Evolutionary conservation across 1,140 invertebrate species (phyloP).

Genomic region (Matsumurasca onukii): DNA sequence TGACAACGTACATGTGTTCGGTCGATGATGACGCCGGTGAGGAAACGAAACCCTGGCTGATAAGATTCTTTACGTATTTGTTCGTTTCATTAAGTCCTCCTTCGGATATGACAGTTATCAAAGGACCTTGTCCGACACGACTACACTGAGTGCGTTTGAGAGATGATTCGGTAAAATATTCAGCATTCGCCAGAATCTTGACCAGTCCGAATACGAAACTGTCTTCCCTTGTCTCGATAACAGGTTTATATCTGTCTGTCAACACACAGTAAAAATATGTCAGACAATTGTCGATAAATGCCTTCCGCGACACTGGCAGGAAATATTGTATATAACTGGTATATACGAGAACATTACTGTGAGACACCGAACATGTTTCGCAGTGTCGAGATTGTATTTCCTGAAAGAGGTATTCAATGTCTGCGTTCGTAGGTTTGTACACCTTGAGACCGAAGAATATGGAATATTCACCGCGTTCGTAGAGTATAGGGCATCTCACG

Average conservation of each 20-base stretch:
- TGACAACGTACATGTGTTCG: not conserved
- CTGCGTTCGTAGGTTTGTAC: too few relatives aligned
- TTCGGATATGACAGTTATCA: not conserved
- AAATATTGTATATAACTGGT: constrained; percentile 6
- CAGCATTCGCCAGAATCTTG: not conserved
- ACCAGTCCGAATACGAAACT: not conserved
- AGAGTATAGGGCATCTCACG: not conserved
- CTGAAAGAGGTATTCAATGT: too few relatives aligned
- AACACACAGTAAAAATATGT: constrained; percentile 10
- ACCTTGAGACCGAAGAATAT: too few relatives aligned
- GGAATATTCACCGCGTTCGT: too few relatives aligned
- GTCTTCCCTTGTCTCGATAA: constrained; percentile 8
- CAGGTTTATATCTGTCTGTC: constrained; percentile 6
- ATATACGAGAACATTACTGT: not conserved
- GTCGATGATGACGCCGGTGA: not conserved
- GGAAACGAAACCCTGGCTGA: not conserved
- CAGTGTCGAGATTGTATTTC: not conserved
- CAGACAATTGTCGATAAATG: constrained; percentile 2
- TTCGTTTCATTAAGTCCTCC: constrained; percentile 2
- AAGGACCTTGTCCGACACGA: not conserved
- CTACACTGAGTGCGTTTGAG: not conserved
- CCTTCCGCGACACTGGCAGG: not conserved
- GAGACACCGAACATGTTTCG: not conserved
- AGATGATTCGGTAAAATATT: constrained; percentile 12
- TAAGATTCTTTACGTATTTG: constrained; percentile 1